phyloP scores from a whole-genome alignment of 2,797 vertebrate genomes.

The Poecilia gillii region DNA sequence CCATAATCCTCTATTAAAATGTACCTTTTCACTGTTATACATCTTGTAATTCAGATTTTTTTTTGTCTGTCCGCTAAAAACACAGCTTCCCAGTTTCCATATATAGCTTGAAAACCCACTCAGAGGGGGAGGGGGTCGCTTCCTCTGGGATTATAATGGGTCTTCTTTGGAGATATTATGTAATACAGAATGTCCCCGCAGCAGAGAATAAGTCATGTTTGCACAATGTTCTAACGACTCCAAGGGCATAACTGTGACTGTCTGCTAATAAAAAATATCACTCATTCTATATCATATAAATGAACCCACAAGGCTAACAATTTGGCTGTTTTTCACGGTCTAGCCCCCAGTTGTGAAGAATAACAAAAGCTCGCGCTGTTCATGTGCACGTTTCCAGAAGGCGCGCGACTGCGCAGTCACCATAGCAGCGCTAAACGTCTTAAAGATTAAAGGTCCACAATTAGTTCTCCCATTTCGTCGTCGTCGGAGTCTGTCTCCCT shows the following conservation, averaged over 20 bases:
- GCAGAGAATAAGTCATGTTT: slow-evolving; percentile 32
- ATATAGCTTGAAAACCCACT: slow-evolving; percentile 26
- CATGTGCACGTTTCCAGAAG: slow-evolving; percentile 33
- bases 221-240: slow-evolving; percentile 16
- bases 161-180: slow-evolving; percentile 59
- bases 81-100: not conserved
- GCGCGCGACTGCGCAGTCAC: slow-evolving; percentile 29
- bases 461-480: not conserved
- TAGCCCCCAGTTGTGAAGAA: not conserved
- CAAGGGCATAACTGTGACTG: not conserved
- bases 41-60: not conserved
- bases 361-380: slow-evolving; percentile 17
- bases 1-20: not conserved
- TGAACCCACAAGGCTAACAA: not conserved
- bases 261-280: not conserved
- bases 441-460: not conserved
- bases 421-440: slow-evolving; percentile 23
- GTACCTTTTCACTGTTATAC: not conserved
- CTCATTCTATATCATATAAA: not conserved
- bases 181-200: slow-evolving; percentile 58
- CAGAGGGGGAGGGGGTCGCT: not conserved
- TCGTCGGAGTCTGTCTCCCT: not conserved
- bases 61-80: not conserved
- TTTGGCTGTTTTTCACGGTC: not conserved
- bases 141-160: slow-evolving; percentile 41